Conservation (phyloP, 2,797 vertebrate species). For the Coregonus ussuriensis region DNA sequence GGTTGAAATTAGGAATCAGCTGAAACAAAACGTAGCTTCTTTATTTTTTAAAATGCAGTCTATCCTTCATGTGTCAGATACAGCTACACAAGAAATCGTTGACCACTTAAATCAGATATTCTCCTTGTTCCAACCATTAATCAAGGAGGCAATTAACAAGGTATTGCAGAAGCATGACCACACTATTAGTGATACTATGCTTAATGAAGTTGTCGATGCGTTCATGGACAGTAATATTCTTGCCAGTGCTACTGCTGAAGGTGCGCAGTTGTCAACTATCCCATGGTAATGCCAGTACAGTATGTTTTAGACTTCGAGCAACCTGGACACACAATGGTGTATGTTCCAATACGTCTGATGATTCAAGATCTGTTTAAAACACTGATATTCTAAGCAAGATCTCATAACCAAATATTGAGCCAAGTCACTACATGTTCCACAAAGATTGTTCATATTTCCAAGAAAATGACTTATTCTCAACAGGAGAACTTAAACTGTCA, state of each 20-base stretch:
- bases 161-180: slow-evolving; percentile 37
- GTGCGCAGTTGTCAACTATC: slow-evolving; percentile 33
- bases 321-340: slow-evolving; percentile 30
- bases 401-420: slow-evolving; percentile 7
- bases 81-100: background rate
- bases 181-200: slow-evolving; percentile 16
- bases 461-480: no score
- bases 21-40: no score
- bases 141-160: slow-evolving; percentile 34
- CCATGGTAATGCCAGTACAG: slow-evolving; percentile 30
- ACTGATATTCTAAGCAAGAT: slow-evolving; percentile 42
- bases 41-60: no score
- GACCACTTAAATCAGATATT: slow-evolving; percentile 33
- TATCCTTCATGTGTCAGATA: background rate
- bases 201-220: slow-evolving; percentile 24
- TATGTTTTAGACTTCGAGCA: slow-evolving; percentile 17
- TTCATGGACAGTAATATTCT: slow-evolving; percentile 45
- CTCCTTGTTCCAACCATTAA: slow-evolving; percentile 36
- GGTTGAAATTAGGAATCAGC: no score
- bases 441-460: slow-evolving; percentile 14
- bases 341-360: slow-evolving; percentile 40
- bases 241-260: slow-evolving; percentile 22
- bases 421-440: slow-evolving; percentile 22
- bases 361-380: slow-evolving; percentile 44
- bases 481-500: no score